These are phyloP conservation scores for Lutjanus argentimaculatus DNA, from an alignment of 2,797 vertebrate genomes.

Conservation along the genomic window DNA sequence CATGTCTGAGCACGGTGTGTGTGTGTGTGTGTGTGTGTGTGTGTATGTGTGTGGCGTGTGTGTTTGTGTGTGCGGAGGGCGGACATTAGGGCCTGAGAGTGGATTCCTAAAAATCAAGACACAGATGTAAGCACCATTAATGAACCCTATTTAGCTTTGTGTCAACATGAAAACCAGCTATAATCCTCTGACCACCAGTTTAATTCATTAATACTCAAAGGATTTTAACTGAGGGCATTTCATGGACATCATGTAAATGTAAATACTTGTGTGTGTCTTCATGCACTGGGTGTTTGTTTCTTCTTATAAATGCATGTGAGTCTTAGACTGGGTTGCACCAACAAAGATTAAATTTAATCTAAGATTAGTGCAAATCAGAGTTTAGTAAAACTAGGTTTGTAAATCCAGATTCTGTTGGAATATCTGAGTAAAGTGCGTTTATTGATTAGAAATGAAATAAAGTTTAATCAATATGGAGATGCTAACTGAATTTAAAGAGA, in stretches of 20 bases:
- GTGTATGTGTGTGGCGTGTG: conserved; percentile 12
- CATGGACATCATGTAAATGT: conserved; percentile 19
- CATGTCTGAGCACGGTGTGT: conserved; percentile 60
- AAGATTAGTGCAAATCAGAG: no score
- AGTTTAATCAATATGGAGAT: no score
- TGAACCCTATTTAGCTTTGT: conserved; percentile 35
- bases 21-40: conserved; percentile 25
- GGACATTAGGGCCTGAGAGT: conserved; percentile 36
- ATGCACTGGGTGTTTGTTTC: not conserved
- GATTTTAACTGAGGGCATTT: conserved; percentile 50
- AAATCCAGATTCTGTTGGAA: no score
- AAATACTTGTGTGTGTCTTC: conserved; percentile 27
- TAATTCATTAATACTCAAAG: conserved; percentile 20
- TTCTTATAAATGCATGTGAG: not conserved
- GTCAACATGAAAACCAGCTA: conserved; percentile 27
- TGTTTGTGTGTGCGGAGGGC: not conserved
- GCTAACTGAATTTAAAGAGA: no score
- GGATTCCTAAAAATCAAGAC: conserved; percentile 49
- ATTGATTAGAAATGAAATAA: no score
- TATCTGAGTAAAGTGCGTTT: no score
- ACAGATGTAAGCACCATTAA: conserved; percentile 3
- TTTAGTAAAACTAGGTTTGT: no score
- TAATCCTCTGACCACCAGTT: conserved; percentile 38
- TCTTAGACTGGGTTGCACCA: not conserved
- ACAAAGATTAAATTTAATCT: no score